These are phyloP conservation scores for Ctena decussata DNA, from an alignment of 2,888 invertebrate species.

Conservation along the genomic window DNA sequence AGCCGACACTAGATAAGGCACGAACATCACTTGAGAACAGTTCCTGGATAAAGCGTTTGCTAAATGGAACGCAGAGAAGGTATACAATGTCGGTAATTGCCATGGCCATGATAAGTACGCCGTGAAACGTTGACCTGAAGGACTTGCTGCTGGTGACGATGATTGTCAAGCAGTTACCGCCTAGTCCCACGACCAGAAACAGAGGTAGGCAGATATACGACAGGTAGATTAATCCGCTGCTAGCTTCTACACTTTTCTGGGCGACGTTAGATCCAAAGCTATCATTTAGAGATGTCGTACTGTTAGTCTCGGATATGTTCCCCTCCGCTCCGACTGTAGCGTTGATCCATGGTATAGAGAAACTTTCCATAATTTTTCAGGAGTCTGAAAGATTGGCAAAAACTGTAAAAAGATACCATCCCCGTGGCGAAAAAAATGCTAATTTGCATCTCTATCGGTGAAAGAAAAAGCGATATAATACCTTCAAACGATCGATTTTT, in stretches of 20 bases:
- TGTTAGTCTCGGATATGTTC: too few relatives aligned
- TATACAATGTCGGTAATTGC: background rate
- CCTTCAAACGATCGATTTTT: too few relatives aligned
- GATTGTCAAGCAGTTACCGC: background rate
- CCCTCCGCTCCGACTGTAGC: too few relatives aligned
- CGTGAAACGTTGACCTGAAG: background rate
- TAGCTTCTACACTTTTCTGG: background rate
- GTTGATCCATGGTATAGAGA: too few relatives aligned
- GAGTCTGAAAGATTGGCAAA: too few relatives aligned
- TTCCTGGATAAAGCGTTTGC: background rate
- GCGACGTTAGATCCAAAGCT: background rate
- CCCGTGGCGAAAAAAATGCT: too few relatives aligned
- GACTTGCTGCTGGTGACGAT: background rate
- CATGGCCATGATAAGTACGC: background rate
- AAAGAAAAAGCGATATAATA: too few relatives aligned
- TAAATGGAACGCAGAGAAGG: background rate
- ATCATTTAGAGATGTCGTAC: too few relatives aligned
- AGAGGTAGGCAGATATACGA: background rate
- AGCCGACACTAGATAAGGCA: background rate
- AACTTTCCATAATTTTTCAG: too few relatives aligned
- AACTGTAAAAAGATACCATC: too few relatives aligned
- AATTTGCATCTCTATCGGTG: too few relatives aligned
- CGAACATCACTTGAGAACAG: background rate
- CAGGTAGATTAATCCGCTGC: background rate
- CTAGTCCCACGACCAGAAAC: background rate